Conservation (phyloP, 2,888 invertebrate species). For the Phanerotoma sp. region DNA sequence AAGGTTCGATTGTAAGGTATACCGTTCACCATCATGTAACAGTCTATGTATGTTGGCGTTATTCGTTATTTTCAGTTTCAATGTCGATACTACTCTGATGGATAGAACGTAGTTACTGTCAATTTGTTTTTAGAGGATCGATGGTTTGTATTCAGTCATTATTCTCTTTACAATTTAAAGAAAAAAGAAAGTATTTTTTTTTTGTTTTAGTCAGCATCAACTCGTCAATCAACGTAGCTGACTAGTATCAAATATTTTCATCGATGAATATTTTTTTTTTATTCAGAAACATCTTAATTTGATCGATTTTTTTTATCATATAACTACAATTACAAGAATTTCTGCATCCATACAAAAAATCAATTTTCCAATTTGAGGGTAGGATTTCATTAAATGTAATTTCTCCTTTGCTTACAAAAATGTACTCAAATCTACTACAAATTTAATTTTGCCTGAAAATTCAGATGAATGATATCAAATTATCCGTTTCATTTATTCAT, state of each 20-base stretch:
- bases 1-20: slow-evolving; percentile 34
- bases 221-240: not conserved
- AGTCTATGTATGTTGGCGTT: slow-evolving; percentile 8
- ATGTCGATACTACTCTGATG: slow-evolving; percentile 15
- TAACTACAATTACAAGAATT: too few species aligned
- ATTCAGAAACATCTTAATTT: too few species aligned
- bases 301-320: too few species aligned
- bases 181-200: not conserved
- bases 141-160: slow-evolving; percentile 12
- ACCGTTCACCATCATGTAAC: slow-evolving; percentile 11
- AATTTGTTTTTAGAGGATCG: not conserved
- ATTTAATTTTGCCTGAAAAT: too few species aligned
- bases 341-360: too few species aligned
- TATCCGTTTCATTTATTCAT: too few species aligned
- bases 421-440: too few species aligned
- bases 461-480: too few species aligned
- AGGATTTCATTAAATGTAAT: too few species aligned
- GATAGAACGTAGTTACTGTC: slow-evolving; percentile 24
- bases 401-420: too few species aligned
- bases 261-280: not conserved
- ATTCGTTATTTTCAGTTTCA: slow-evolving; percentile 32
- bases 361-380: too few species aligned
- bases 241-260: too few species aligned
- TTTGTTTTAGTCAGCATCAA: not conserved
- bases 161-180: not conserved